Evolutionary conservation across 2,797 vertebrate genomes (phyloP).

Genomic region (Poeciliopsis presidionis): DNA sequence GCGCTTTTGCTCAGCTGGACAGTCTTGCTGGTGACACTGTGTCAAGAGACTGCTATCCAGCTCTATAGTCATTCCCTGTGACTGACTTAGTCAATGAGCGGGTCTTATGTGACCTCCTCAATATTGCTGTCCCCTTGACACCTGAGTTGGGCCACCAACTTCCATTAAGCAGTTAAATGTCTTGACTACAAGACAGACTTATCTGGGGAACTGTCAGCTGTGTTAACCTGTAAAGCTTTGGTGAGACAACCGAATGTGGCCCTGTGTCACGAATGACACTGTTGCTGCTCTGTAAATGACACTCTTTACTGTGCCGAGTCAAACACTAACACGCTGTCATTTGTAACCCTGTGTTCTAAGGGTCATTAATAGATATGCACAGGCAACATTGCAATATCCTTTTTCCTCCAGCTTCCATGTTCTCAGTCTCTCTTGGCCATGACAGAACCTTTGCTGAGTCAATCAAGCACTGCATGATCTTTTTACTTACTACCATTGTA

Average conservation of each 20-base stretch:
- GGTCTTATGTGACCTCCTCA: conserved; percentile 72
- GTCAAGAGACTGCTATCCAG: conserved; percentile 72
- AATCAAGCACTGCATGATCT: conserved; percentile 22
- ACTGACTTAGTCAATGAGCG: conserved; percentile 72
- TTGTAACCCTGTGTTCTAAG: conserved; percentile 40
- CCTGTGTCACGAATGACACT: conserved; percentile 74
- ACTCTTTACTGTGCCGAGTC: conserved; percentile 58
- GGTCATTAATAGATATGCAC: conserved; percentile 25
- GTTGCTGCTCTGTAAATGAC: conserved; percentile 64
- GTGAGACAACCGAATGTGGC: conserved; percentile 76
- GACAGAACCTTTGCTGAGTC: conserved; percentile 21
- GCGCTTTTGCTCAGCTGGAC: conserved; percentile 75
- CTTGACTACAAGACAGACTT: conserved; percentile 75
- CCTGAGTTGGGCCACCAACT: conserved; percentile 76
- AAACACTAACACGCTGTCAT: conserved; percentile 56
- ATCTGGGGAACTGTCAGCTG: conserved; percentile 80
- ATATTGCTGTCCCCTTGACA: conserved; percentile 73
- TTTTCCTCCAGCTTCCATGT: conserved; percentile 2
- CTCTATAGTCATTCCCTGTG: conserved; percentile 69
- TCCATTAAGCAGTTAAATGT: conserved; percentile 73
- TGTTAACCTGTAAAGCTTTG: conserved; percentile 75
- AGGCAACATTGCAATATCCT: neutral
- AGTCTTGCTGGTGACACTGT: conserved; percentile 70
- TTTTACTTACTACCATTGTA: conserved; percentile 41
- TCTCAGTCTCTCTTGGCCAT: neutral